Percentiles rank a stretch among this genome's conserved stretches.
These are phyloP conservation scores for Philypnodon macrostomus DNA, from an alignment of 2,797 vertebrate genomes.

Conservation along the genomic window DNA sequence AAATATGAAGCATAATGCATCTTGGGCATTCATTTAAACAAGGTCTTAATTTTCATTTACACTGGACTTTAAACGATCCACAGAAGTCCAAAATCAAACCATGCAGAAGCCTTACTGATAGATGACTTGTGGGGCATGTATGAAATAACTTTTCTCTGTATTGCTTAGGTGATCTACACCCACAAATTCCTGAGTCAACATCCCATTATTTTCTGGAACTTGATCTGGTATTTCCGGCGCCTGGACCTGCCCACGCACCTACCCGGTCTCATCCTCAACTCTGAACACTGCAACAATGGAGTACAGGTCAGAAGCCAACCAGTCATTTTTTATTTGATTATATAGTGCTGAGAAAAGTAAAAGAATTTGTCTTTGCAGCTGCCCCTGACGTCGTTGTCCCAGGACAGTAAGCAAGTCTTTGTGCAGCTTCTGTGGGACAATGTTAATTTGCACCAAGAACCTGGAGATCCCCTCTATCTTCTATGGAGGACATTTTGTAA, in stretches of 20 bases:
- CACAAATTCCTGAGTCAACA: slow-evolving; percentile 97
- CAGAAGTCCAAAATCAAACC: too few relatives aligned
- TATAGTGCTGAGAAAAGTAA: neutral
- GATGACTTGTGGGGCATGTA: too few relatives aligned
- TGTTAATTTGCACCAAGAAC: slow-evolving; percentile 92
- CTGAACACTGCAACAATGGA: slow-evolving; percentile 95
- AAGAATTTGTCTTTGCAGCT: slow-evolving; percentile 73
- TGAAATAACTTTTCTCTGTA: neutral
- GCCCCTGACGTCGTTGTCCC: slow-evolving; percentile 86
- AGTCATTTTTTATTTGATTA: neutral
- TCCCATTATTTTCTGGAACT: slow-evolving; percentile 98
- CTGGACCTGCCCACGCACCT: slow-evolving; percentile 91
- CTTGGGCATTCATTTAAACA: too few relatives aligned
- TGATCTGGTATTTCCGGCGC: slow-evolving; percentile 95
- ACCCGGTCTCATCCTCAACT: slow-evolving; percentile 92
- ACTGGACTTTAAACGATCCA: too few relatives aligned
- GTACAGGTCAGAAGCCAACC: slow-evolving; percentile 77
- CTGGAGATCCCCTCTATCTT: slow-evolving; percentile 87
- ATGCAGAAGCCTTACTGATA: too few relatives aligned
- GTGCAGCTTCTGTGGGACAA: slow-evolving; percentile 97
- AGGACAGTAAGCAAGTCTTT: slow-evolving; percentile 93
- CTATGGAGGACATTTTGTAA: slow-evolving; percentile 92
- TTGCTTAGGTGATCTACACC: slow-evolving; percentile 86
- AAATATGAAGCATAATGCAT: too few relatives aligned
- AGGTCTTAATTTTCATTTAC: too few relatives aligned